A percentile compares a stretch with the other conserved stretches of the same genome.
These are phyloP conservation scores for Stigmatopora nigra DNA, from an alignment of 2,113 vertebrate genomes.

Conservation along the genomic window DNA sequence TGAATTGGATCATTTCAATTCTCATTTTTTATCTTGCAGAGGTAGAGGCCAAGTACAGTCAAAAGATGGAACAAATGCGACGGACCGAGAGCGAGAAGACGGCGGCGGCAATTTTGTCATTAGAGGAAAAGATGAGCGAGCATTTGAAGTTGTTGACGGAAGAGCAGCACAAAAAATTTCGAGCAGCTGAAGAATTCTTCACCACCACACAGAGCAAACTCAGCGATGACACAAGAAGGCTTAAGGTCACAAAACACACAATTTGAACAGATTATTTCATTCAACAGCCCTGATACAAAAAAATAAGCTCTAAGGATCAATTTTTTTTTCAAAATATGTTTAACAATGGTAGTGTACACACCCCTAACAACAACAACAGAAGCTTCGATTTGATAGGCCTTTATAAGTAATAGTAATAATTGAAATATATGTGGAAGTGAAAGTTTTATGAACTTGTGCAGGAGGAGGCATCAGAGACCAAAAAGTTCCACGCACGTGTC, in stretches of 20 bases:
- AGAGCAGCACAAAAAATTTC: constrained; percentile 75
- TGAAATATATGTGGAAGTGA: no score
- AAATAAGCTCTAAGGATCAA: no score
- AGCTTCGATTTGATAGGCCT: no score
- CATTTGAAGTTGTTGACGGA: constrained; percentile 69
- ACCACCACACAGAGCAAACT: constrained; percentile 60
- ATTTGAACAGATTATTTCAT: no score
- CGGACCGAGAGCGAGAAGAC: constrained; percentile 69
- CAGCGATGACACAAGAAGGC: constrained; percentile 69
- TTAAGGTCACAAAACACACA: background rate
- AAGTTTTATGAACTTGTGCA: constrained; percentile 27
- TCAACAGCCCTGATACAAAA: no score
- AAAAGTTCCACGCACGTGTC: constrained; percentile 61
- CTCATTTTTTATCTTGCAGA: constrained; percentile 56
- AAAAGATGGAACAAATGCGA: constrained; percentile 70
- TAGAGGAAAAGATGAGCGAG: constrained; percentile 75
- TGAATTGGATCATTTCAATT: no score
- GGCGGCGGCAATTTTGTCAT: constrained; percentile 68
- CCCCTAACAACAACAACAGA: no score
- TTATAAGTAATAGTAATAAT: no score
- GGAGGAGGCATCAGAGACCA: constrained; percentile 76
- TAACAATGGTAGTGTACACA: no score
- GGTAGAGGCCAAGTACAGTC: constrained; percentile 71
- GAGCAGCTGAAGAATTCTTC: constrained; percentile 78
- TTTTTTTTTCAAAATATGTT: no score